A percentile compares a stretch with the other conserved stretches of the same genome.
These are phyloP conservation scores for Meriones unguiculatus DNA, from an alignment of 2,113 vertebrate species.

Conservation along the genomic window DNA sequence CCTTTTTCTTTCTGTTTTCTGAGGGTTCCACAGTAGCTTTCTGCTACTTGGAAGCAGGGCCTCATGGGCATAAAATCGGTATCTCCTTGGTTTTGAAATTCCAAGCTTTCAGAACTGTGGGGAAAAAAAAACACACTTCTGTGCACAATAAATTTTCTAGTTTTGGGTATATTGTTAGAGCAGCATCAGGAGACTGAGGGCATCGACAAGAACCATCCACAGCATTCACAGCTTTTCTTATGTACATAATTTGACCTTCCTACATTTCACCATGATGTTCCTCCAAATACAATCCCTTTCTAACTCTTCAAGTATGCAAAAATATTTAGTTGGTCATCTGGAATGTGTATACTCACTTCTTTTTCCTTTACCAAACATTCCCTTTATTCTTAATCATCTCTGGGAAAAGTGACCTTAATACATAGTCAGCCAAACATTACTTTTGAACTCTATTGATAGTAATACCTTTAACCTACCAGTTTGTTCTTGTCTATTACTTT, in stretches of 20 bases:
- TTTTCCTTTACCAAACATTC: background rate
- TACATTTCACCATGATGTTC: background rate
- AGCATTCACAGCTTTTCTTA: background rate
- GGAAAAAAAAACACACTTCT: background rate
- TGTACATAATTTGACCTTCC: background rate
- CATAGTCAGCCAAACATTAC: background rate
- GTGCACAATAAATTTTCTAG: background rate
- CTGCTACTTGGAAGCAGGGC: background rate
- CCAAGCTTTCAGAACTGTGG: background rate
- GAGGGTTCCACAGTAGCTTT: background rate
- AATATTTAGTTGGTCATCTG: background rate
- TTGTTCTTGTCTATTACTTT: conserved; percentile 8
- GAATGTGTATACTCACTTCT: background rate
- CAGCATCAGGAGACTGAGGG: background rate
- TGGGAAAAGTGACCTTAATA: background rate
- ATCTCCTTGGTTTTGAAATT: background rate
- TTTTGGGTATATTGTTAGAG: background rate
- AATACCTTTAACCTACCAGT: background rate
- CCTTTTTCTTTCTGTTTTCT: background rate
- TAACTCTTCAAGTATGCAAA: background rate
- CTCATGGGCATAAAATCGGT: background rate
- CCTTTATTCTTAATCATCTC: background rate
- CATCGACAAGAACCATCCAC: background rate
- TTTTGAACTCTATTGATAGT: background rate
- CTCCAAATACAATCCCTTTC: background rate